A percentile compares a stretch with the other conserved stretches of the same genome.
Evolutionary conservation across 2,888 invertebrate genomes (phyloP).

Genomic region (Argyresthia goedartella): DNA sequence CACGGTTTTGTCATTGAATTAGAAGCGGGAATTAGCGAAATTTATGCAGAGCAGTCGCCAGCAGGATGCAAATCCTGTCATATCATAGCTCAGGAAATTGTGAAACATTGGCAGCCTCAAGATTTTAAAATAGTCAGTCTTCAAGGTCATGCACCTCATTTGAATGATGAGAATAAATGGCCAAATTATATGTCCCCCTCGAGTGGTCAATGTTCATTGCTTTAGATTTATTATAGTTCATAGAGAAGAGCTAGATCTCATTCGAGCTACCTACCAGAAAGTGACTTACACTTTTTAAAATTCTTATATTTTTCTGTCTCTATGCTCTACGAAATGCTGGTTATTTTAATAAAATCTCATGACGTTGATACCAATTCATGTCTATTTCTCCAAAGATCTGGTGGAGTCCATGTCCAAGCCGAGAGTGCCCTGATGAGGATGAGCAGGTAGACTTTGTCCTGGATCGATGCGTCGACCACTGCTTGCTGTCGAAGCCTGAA

Average conservation of each 20-base stretch:
- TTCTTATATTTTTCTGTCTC: too few relatives aligned
- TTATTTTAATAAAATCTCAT: too few relatives aligned
- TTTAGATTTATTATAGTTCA: too few relatives aligned
- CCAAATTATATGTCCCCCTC: constrained; percentile 18
- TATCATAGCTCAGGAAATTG: neutral
- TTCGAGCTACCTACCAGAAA: neutral
- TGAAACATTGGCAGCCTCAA: constrained; percentile 5
- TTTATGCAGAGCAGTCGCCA: constrained; percentile 17
- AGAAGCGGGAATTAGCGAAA: constrained; percentile 56
- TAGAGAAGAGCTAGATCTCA: neutral
- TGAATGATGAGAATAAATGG: constrained; percentile 18
- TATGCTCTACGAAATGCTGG: too few relatives aligned
- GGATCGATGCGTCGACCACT: constrained; percentile 81
- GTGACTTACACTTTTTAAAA: neutral
- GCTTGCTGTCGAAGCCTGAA: constrained; percentile 61
- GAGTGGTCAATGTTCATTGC: neutral
- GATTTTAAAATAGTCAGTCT: neutral
- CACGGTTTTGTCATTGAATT: constrained; percentile 45
- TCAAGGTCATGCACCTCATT: constrained; percentile 7
- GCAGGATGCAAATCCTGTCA: neutral
- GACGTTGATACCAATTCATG: neutral
- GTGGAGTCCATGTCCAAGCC: constrained; percentile 87
- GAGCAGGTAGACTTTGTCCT: constrained; percentile 80
- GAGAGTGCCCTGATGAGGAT: constrained; percentile 82
- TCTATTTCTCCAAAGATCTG: constrained; percentile 67